Base-by-base conservation (phyloP, 2,888 invertebrate genomes). In the Galerucella calmariensis region DNA sequence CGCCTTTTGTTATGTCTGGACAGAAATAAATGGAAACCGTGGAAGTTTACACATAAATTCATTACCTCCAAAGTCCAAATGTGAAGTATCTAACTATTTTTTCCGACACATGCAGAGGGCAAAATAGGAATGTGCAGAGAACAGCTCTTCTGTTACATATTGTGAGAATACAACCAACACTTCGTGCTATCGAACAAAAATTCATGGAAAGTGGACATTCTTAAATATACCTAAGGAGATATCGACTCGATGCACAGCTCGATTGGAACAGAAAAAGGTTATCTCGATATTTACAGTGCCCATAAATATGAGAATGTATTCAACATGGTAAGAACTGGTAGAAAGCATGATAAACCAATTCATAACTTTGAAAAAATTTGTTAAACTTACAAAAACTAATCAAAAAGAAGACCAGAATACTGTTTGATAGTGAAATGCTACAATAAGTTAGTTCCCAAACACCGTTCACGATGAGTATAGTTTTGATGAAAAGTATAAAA, bases 201-300 rank as follows among this genome's bases (percentile, higher is more conserved):
- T 78, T 76, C 44, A 41, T 76, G 51, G 76, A 77, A 73, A 77
- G 77, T 72, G 78, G 76, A 3, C 78, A 78, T 59, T 68, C 51
- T n/a, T 77, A 74, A 20, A 20, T 41, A 79, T 79, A n/a, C n/a
- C n/a, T n/a, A n/a, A 20, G 20, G 20, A 1, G 20, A 20, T 20
- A 62, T 61, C 3, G 48, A 61, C 27, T 48, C 46, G 12, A 69
- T 62, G 71, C 71, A 72, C 24, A 69, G 69, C 44, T 12, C 61
- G 12, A 69, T 59, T 44, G 59, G 62, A 61, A 69, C 61, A 44
- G 62, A 72, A 8, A 67, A 67, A 35, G 73, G 14, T 46, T 48
- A 76, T 71, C 14, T 73, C 44, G 69, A 75, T 66, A 75, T 69
- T 59, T 73, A 58, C 56, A 71, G 68, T 65, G 71, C 70, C 16